These are phyloP conservation scores for Martes flavigula DNA, from an alignment of 2,797 vertebrate genomes.

Conservation along the genomic window DNA sequence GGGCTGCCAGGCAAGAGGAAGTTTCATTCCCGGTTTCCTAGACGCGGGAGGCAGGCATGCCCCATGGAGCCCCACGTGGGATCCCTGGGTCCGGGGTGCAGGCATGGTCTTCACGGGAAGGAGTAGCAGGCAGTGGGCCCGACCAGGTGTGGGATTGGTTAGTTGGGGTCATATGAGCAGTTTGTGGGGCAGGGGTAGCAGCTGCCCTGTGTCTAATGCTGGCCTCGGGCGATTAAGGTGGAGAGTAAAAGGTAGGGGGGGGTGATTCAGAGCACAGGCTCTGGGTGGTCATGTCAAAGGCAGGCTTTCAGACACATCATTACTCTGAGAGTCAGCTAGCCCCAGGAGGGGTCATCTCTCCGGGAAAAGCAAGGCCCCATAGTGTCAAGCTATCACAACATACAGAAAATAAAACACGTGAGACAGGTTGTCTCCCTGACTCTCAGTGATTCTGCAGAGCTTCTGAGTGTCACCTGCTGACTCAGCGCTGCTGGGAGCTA, in stretches of 20 bases:
- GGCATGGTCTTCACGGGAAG: background rate
- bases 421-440: fast-evolving
- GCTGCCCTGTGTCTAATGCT: background rate
- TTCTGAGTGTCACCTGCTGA: background rate
- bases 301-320: background rate
- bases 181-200: background rate
- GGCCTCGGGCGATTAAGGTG: background rate
- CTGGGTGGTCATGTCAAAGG: fast-evolving
- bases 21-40: fast-evolving
- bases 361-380: background rate
- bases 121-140: fast-evolving
- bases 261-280: background rate
- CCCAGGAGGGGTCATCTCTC: background rate
- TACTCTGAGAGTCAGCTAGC: background rate
- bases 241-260: too few species aligned
- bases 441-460: background rate
- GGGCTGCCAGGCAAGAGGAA: background rate
- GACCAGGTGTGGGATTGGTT: too few species aligned
- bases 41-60: fast-evolving
- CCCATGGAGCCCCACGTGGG: background rate
- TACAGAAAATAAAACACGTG: fast-evolving
- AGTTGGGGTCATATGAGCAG: background rate
- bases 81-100: background rate
- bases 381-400: background rate
- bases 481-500: fast-evolving